Evolutionary conservation across 2,888 invertebrate genomes (phyloP).

Genomic region (Dasysyrphus albostriatus): DNA sequence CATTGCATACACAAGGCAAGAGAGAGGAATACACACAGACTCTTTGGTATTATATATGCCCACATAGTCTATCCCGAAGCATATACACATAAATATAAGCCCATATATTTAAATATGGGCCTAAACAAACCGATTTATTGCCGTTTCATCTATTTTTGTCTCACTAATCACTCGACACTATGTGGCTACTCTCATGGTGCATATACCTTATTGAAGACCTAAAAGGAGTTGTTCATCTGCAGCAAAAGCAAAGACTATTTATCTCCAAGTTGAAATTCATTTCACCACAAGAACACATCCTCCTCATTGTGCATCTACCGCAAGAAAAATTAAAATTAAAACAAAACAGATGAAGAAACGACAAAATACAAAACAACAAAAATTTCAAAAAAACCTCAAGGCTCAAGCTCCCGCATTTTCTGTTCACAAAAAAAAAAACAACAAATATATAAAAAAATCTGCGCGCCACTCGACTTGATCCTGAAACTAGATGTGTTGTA

Average conservation of each 20-base stretch:
- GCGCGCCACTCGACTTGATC: conserved; percentile 68
- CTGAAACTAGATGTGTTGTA: conserved; percentile 69
- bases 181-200: background rate
- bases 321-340: conserved; percentile 48
- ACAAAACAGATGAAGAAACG: conserved; percentile 59
- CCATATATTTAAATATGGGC: conserved; percentile 58
- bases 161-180: conserved; percentile 64
- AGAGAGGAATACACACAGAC: background rate
- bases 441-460: conserved; percentile 24
- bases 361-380: conserved; percentile 7
- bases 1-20: background rate
- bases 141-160: conserved; percentile 62
- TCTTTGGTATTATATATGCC: conserved; percentile 3
- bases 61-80: conserved; percentile 5
- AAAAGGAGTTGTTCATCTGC: conserved; percentile 26
- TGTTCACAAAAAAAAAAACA: conserved; percentile 1
- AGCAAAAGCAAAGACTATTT: conserved; percentile 7
- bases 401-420: conserved; percentile 71
- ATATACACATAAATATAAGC: background rate
- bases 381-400: conserved; percentile 66
- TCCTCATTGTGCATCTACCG: conserved; percentile 44
- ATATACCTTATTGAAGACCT: background rate
- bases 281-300: conserved; percentile 62
- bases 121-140: conserved; percentile 62
- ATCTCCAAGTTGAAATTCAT: conserved; percentile 52